Conservation (phyloP, 2,113 vertebrate genomes). For the Phodopus roborovskii region DNA sequence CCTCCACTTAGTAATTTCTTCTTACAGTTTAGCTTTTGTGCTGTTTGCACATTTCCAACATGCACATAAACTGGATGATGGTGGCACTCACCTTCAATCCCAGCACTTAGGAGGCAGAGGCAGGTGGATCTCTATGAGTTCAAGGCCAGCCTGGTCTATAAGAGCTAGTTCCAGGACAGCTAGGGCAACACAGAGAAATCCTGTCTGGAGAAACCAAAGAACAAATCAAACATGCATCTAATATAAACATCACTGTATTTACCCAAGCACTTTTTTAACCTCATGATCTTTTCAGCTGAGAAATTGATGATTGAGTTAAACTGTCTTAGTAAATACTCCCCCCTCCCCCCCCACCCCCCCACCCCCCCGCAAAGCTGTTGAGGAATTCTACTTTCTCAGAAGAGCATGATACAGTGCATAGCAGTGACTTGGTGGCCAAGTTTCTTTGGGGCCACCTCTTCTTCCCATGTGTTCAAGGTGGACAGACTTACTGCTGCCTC, state of each 20-base stretch:
- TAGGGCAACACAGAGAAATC: too few species aligned
- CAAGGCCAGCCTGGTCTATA: too few species aligned
- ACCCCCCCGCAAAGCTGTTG: not conserved
- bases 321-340: not conserved
- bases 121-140: too few species aligned
- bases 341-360: not conserved
- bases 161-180: too few species aligned
- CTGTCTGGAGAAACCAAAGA: too few species aligned
- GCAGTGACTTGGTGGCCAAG: not conserved
- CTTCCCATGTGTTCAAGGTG: not conserved
- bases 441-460: not conserved
- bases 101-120: too few species aligned
- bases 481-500: not conserved
- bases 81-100: too few species aligned
- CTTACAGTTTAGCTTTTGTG: not conserved
- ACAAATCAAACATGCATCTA: not conserved
- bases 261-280: not conserved
- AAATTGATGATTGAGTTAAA: not conserved
- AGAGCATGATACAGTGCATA: not conserved
- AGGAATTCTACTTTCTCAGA: slow-evolving; percentile 15
- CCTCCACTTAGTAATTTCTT: not conserved
- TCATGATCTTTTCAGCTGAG: not conserved
- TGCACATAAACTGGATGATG: not conserved
- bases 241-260: not conserved
- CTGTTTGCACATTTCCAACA: not conserved